Base-by-base conservation (phyloP, 2,888 invertebrate genomes). In the Coremacera marginata region DNA sequence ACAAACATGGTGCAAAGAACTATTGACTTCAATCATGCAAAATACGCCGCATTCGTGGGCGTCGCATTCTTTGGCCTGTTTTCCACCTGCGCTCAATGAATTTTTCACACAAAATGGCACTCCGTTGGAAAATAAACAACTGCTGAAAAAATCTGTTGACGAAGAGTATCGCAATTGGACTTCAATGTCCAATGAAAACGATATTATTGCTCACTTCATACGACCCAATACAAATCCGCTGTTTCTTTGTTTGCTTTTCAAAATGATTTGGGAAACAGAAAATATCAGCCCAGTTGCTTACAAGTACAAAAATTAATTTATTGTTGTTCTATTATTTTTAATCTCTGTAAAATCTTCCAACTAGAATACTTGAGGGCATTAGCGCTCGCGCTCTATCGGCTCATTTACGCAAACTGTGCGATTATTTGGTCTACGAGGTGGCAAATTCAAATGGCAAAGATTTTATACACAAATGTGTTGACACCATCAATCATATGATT, bases 11-110 rank as follows among this genome's bases (percentile, higher is more conserved):
- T 97, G 97, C 83, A 95, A 96, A 85, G 98, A 98, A 84, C 90
- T 98, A 27, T 90, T 98, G 7, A 93, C 94, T 0, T 95, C 95
- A 0, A 96, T 98, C 27, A 96, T 96, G 93, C 95, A 96, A 82
- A 96, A 96, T 87, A 98, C 98, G 0, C 98, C 98, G 0, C 98
- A 98, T 88, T 94, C 95, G 83, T 98, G 98, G 98, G 96, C 98
- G 0, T 94, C 95, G 78, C 97, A 97, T 88, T 98, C 97, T 0
- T 90, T 98, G 22, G 94, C 95, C 81, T 97, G 97, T 86, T 98
- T 98, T 87, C 98, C 98, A 0, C 93, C 94, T 0, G 94, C 95
- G 7, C 91, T 98, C 5, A 94, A 95, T 70, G 97, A 97, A 84
- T 98, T 98, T 87, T 98, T 97, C 88, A 92, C 95, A 72, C 94